A percentile compares a stretch with the other conserved stretches of the same genome.
Evolutionary conservation across 1,140 invertebrate species (phyloP).

Genomic region (Drosophila lacertosa): DNA sequence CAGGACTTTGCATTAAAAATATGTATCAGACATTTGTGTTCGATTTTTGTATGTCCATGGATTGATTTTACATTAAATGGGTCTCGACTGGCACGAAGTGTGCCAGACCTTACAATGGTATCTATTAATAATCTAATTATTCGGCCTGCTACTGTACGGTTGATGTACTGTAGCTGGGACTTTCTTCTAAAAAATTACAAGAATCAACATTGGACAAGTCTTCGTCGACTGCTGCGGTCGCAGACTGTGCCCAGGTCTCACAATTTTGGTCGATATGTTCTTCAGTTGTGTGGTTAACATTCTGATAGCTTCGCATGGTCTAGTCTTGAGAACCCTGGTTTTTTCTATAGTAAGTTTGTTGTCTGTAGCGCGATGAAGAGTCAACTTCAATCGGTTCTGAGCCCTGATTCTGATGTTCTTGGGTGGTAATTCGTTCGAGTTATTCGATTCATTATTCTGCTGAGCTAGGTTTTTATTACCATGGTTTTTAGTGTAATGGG

Average conservation of each 20-base stretch:
- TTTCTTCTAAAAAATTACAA: constrained; percentile 41
- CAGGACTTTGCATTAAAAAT: no score
- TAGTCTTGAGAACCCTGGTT: no score
- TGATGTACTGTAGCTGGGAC: constrained; percentile 35
- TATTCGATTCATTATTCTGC: no score
- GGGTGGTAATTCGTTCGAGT: no score
- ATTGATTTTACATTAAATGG: constrained; percentile 29
- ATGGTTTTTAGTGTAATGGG: no score
- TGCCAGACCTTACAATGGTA: constrained; percentile 27
- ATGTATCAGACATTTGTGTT: constrained; percentile 30
- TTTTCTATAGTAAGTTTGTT: no score
- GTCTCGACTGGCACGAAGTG: constrained; percentile 20
- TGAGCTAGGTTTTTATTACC: no score
- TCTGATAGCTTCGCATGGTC: no score
- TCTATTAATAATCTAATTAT: constrained; percentile 44
- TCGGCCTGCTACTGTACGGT: constrained; percentile 24
- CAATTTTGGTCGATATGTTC: background rate
- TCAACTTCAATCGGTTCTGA: no score
- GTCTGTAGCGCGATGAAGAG: no score
- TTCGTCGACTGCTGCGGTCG: constrained; percentile 5
- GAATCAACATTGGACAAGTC: background rate
- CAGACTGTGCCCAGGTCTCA: background rate
- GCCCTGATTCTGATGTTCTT: no score
- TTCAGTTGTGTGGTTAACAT: no score
- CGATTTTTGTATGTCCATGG: constrained; percentile 24